A percentile compares a stretch with the other conserved stretches of the same genome.
Conservation (phyloP, 2,888 invertebrate genomes). For the Actias luna region DNA sequence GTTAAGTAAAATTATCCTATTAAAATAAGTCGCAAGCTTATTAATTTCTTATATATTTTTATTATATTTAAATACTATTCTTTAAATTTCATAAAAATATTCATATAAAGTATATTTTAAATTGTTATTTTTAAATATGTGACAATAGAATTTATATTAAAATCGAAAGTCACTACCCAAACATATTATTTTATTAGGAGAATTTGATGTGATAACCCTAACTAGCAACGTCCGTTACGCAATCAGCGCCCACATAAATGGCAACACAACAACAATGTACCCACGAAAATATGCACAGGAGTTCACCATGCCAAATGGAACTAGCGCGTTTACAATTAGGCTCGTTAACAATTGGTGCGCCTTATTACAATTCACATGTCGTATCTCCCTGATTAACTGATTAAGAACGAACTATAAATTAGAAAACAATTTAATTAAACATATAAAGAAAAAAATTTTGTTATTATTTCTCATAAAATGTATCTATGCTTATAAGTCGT, state of each 20-base stretch:
- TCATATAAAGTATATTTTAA: background rate
- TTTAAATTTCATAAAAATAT: background rate
- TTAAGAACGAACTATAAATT: background rate
- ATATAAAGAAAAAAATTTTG: background rate
- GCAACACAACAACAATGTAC: slow-evolving; percentile 41
- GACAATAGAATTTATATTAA: background rate
- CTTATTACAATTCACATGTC: background rate
- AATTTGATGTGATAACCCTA: slow-evolving; percentile 21
- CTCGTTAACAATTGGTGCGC: slow-evolving; percentile 4
- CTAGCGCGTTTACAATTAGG: slow-evolving; percentile 10
- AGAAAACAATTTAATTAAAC: background rate
- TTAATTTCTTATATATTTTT: background rate
- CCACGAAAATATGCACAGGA: slow-evolving; percentile 19
- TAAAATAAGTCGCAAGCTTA: background rate
- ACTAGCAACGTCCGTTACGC: slow-evolving; percentile 41
- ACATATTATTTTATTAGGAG: background rate
- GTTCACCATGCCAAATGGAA: slow-evolving; percentile 24
- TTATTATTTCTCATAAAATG: background rate
- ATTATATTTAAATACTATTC: background rate
- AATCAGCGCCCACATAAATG: slow-evolving; percentile 50
- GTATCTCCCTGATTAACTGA: background rate
- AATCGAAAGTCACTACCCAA: background rate
- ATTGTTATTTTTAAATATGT: background rate
- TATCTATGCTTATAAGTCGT: background rate
- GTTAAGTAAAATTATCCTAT: background rate